A percentile compares a stretch with the other conserved stretches of the same genome.
Evolutionary conservation across 2,113 vertebrate species (phyloP).

Genomic region (Cephalopholis sonnerati): DNA sequence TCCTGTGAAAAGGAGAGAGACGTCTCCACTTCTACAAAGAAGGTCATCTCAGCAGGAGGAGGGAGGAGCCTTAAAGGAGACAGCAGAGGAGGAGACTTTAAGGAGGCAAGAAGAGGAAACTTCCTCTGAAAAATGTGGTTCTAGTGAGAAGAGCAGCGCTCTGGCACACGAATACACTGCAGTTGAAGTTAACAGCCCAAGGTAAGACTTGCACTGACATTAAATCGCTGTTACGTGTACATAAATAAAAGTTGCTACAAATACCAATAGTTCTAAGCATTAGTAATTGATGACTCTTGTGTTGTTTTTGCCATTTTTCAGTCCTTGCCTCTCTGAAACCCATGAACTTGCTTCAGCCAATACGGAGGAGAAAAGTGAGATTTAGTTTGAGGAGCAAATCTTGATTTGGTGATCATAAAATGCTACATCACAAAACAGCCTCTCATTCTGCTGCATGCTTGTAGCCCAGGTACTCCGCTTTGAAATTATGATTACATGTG

Average conservation of each 20-base stretch:
- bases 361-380: conserved; percentile 17
- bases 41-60: not conserved
- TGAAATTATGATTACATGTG: not conserved
- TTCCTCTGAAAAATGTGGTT: not conserved
- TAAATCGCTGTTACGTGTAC: not conserved
- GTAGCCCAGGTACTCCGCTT: too few relatives aligned
- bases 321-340: not conserved
- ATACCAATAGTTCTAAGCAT: not conserved
- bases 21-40: not conserved
- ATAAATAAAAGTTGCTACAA: not conserved
- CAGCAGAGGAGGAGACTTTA: not conserved
- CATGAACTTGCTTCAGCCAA: not conserved
- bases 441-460: not conserved
- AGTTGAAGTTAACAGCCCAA: not conserved
- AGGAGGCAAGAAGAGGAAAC: not conserved
- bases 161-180: not conserved
- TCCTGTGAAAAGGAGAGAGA: not conserved
- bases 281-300: not conserved
- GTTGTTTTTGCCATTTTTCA: conserved; percentile 20
- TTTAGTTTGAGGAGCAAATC: not conserved
- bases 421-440: not conserved
- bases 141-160: not conserved
- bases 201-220: not conserved
- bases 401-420: not conserved
- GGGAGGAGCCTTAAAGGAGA: not conserved